Base-by-base conservation (phyloP, 2,888 invertebrate species). In the Torymus auratus region DNA sequence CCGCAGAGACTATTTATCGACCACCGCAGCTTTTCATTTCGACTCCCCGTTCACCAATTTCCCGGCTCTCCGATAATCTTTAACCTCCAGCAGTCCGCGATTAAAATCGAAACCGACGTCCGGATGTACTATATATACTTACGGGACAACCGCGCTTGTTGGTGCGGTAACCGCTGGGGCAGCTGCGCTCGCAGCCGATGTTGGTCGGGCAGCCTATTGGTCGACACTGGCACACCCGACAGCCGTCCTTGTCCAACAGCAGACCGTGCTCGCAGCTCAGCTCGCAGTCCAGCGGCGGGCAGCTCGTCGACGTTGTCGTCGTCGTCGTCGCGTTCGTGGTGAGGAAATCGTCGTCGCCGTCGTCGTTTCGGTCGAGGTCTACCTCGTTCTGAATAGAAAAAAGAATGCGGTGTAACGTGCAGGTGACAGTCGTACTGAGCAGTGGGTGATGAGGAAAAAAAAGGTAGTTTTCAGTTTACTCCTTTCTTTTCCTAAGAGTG, bases 221-320 rank as follows among this genome's bases (percentile, higher is more conserved):
- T 68, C 86, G 87, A 80, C 90, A 90, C 81, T 88, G 85, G 83
- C 90, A 90, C 2, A 89, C 80, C 20, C 86, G 87, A 82, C 90
- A 90, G 71, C 87, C 88, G 76, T 88, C 87, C 77, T 87, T 88
- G 80, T 90, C 90, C 87, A 87, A 86, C 14, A 87, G 83, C 71
- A 89, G 83, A 4, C 89, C 89, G 2, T 84, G 86, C 28, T 88
- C 88, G 85, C 89, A 90, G 83, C 87, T 87, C 20, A 89, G 84
- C 72, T 88, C 86, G 83, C 89, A 89, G 64, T 86, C 86, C 4
- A 89, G 83, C 52, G 86, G 85, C 56, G 89, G 88, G 71, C 89
- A 89, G 76, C 65, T 68, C 81, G 83, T 53, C 28, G 14, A 7
- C 55, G 68, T 82, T 82, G 14, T 78, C 84, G 62, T 84, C 84